Base-by-base conservation (phyloP, 1,140 invertebrate species). In the Drosophila ironensis region DNA sequence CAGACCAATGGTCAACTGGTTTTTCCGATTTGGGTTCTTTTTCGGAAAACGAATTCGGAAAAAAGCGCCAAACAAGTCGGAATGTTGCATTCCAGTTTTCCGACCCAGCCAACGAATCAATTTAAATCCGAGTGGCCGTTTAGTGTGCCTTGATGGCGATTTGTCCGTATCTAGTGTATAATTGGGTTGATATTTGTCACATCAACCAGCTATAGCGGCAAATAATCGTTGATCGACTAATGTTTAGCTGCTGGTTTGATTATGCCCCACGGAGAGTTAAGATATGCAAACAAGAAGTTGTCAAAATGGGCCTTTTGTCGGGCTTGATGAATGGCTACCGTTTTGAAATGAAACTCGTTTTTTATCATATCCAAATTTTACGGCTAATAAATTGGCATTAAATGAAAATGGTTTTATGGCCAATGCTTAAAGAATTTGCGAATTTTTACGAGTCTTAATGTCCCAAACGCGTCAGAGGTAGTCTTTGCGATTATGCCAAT, bases 1-100 rank as follows among this genome's bases (percentile, higher is more conserved):
- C 35, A 22, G 28, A 14, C 52, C 6, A 37, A 37, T 19, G 22
- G 19, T 25, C 44, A 57, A 67, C 67, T 70, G 63, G 63, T 68
- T 70, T 33, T 68, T 56, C 12, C 14, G 7, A 69, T 45, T 50
- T 45, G 16, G 17, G 25, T 59, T 54, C 56, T 57, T 33, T 30
- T 30, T 11, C n/a, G 4, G 12, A 12, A 22, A 38, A 11, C 28
- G n/a, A n/a, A n/a, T 41, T 33, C 6, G 54, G 35, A 53, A 19
- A 14, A 30, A 40, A 64, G n/a, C 22, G 8, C 3, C n/a, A 40
- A 53, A 20, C 48, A 24, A 41, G 50, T 54, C 19, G 5, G 7
- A n/a, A n/a, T n/a, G 38, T 48, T 8, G 17, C 14, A n/a, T 12
- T 35, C 14, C 5, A 17, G 14, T 63, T 47, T 38, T 57, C 56